Evolutionary conservation across 1,140 invertebrate genomes (phyloP), one percentile per base, ranked within the genome.

Genomic region (Coelopa frigida): DNA sequence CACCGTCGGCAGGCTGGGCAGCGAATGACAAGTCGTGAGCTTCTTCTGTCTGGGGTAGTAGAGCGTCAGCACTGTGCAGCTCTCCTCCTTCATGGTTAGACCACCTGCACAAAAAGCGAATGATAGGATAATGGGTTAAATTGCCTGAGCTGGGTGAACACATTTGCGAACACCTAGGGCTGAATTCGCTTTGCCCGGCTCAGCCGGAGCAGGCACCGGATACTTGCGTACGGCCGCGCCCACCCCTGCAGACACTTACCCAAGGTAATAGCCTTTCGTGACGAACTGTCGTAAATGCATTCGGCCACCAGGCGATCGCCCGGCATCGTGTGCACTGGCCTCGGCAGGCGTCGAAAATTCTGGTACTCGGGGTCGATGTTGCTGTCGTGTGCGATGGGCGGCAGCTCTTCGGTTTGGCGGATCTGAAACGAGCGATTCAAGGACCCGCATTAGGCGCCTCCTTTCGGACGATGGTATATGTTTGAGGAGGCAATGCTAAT

Each of bases 261-360:
- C 21, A 82, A 61, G 23, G 80, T 82, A 53, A 82, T 81, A 33
- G 74, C 73, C 39, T 71, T 63, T 12, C 78, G 68, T 17, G 71
- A 71, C 46, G 75, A 74, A 55, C 78, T 81, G 59, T 80, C 79
- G 60, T 82, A 82, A 43, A 76, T 79, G 58, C 80, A 82, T 54
- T 82, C 78, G 10, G 77, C 73, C 46, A 81, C 75, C 53, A 82
- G 71, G 55, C 81, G 78, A 67, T 82, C 80, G 17, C 78, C 75
- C 62, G 80, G 72, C 24, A 72, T 63, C 56, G 80, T 70, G 55
- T 73, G 75, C 26, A 73, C 72, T 4, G 75, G 74, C 35, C 71
- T 66, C 42, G 70, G 70, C 1, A 82, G 60, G 50, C 66, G 71
- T 42, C 78, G 58, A 59, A 78, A 79, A 48, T 80, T 78, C 54